A percentile compares a stretch with the other conserved stretches of the same genome.
These are phyloP conservation scores for Kradibia gibbosae DNA, from an alignment of 1,140 invertebrate genomes.

Conservation along the genomic window DNA sequence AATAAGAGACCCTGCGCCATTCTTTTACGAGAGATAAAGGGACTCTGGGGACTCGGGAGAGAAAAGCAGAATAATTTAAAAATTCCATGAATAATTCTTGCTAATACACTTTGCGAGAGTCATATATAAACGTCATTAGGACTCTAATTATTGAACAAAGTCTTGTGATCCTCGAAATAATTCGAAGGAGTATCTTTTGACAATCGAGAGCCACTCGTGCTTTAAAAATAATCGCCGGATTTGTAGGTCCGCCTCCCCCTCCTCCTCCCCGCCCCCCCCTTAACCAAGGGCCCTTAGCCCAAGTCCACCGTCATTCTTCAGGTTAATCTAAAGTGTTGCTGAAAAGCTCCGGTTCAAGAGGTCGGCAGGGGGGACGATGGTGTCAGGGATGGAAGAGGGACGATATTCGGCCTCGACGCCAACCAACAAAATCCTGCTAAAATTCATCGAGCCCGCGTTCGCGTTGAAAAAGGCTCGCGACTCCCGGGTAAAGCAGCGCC, in stretches of 20 bases:
- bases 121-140: not conserved
- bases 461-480: not conserved
- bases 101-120: not conserved
- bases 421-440: not conserved
- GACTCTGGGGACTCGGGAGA: not conserved
- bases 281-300: too few relatives aligned
- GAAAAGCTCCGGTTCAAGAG: too few relatives aligned
- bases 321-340: too few relatives aligned
- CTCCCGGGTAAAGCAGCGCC: not conserved
- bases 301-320: too few relatives aligned
- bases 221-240: too few relatives aligned
- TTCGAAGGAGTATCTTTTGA: not conserved
- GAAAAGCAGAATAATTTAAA: not conserved
- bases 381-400: too few relatives aligned
- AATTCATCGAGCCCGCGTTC: not conserved
- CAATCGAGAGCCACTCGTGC: too few relatives aligned
- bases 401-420: too few relatives aligned
- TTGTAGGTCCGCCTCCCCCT: too few relatives aligned
- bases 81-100: not conserved
- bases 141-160: not conserved
- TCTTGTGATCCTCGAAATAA: not conserved
- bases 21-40: not conserved
- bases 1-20: not conserved
- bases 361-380: too few relatives aligned
- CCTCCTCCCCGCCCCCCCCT: too few relatives aligned